Conservation (phyloP, 2,113 vertebrate species). For the Hippocampus mohnikei region DNA sequence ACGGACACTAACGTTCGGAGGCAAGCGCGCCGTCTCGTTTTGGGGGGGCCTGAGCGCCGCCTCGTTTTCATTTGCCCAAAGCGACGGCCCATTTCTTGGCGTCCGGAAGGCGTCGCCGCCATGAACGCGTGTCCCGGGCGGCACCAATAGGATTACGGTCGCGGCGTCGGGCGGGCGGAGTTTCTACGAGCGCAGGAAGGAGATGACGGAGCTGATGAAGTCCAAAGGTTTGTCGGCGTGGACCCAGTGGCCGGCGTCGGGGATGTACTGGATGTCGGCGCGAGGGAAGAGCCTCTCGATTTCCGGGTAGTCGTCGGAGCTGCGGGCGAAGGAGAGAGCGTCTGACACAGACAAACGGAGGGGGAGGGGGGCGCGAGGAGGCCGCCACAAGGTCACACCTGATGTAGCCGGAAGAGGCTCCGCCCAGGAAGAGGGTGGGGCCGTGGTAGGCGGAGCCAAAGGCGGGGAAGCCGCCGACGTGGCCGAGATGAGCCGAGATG, state of each 20-base stretch:
- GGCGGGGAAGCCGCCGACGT: conserved; percentile 81
- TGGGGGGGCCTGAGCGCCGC: background rate
- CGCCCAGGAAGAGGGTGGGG: conserved; percentile 86
- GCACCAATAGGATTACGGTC: background rate
- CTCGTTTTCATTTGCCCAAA: background rate
- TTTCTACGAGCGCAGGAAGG: conserved; percentile 78
- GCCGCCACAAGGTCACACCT: conserved; percentile 66
- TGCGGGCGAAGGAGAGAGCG: conserved; percentile 39
- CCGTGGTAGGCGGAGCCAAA: conserved; percentile 75
- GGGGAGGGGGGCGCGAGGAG: too few relatives aligned
- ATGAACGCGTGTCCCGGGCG: background rate
- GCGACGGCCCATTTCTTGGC: background rate
- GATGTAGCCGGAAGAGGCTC: conserved; percentile 84
- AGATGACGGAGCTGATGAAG: conserved; percentile 80
- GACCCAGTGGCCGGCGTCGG: conserved; percentile 87
- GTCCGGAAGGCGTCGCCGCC: too few relatives aligned
- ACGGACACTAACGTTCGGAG: background rate
- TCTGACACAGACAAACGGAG: too few relatives aligned
- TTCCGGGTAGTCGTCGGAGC: conserved; percentile 81
- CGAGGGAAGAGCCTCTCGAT: conserved; percentile 84
- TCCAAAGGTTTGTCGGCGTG: conserved; percentile 87
- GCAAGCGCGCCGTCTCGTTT: background rate
- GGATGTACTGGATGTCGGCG: conserved; percentile 80
- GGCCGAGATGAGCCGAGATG: conserved; percentile 76
- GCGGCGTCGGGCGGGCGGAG: background rate